Percentiles rank a stretch among this genome's conserved stretches.
Conservation (phyloP, 2,113 vertebrate species). For the Chaetorhynchus papuensis region DNA sequence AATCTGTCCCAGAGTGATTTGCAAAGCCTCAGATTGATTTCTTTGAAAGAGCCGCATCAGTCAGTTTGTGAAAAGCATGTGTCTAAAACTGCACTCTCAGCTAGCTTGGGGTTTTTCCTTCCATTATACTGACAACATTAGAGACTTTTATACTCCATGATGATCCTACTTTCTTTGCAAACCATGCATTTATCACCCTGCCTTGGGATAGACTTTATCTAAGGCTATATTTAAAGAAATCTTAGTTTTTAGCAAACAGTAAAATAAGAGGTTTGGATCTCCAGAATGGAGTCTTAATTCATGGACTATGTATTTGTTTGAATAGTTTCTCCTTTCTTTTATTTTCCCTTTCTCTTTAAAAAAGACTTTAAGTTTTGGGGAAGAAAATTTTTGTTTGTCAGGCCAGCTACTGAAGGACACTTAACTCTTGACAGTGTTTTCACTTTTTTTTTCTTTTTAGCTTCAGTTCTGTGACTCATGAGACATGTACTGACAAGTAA, state of each 20-base stretch:
- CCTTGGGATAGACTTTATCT: neutral
- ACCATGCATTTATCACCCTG: slow-evolving; percentile 27
- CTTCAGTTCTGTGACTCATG: neutral
- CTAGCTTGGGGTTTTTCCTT: neutral
- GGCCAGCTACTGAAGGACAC: neutral
- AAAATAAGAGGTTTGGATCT: neutral
- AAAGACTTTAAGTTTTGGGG: neutral
- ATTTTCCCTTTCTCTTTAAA: neutral
- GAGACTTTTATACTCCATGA: neutral
- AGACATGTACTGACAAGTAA: neutral
- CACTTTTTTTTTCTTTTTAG: neutral
- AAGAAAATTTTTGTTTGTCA: neutral
- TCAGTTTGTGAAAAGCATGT: slow-evolving; percentile 7
- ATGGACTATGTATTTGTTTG: neutral
- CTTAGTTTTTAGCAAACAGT: neutral
- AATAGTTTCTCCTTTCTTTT: neutral
- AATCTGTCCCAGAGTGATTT: slow-evolving; percentile 26
- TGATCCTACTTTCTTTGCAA: slow-evolving; percentile 43
- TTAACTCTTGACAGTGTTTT: neutral
- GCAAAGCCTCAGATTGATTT: slow-evolving; percentile 2
- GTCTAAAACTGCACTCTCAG: slow-evolving; percentile 29
- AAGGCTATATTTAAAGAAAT: slow-evolving; percentile 7
- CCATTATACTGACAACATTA: neutral
- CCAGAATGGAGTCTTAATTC: neutral
- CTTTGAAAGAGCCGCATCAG: neutral